phyloP scores from a whole-genome alignment of 2,113 vertebrate genomes.

The Dinomys branickii region DNA sequence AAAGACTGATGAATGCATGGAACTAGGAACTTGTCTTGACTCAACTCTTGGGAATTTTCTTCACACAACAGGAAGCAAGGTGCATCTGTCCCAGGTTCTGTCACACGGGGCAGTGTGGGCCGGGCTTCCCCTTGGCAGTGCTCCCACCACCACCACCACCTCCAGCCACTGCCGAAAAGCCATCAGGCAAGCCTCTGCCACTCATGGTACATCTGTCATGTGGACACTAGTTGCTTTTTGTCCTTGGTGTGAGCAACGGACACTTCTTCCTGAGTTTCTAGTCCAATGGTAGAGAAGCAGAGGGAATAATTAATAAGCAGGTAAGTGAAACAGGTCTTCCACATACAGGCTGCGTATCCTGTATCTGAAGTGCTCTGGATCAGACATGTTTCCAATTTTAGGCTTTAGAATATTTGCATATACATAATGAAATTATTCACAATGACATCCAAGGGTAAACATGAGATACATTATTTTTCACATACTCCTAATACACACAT shows the following conservation, averaged over 20 bases:
- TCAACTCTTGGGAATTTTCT: background rate
- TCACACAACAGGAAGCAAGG: background rate
- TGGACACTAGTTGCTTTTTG: background rate
- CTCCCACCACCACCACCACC: background rate
- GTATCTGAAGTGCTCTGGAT: background rate
- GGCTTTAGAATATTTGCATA: background rate
- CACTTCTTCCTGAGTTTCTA: background rate
- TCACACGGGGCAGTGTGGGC: fast-evolving
- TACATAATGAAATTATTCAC: background rate
- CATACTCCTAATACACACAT: background rate
- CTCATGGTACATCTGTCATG: fast-evolving
- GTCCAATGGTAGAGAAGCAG: background rate
- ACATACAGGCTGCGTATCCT: background rate
- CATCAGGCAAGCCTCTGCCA: background rate
- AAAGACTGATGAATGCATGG: background rate
- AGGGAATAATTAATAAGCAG: fast-evolving
- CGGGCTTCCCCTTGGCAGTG: too few relatives aligned
- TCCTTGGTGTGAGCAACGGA: background rate
- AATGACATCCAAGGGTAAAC: background rate
- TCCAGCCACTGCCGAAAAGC: background rate
- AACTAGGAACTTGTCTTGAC: background rate
- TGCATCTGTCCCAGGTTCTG: background rate
- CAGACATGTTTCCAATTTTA: background rate
- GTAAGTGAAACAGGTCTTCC: background rate
- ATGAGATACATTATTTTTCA: background rate